Evolutionary conservation across 1,140 invertebrate genomes (phyloP).

Genomic region (Matsumurasca onukii): DNA sequence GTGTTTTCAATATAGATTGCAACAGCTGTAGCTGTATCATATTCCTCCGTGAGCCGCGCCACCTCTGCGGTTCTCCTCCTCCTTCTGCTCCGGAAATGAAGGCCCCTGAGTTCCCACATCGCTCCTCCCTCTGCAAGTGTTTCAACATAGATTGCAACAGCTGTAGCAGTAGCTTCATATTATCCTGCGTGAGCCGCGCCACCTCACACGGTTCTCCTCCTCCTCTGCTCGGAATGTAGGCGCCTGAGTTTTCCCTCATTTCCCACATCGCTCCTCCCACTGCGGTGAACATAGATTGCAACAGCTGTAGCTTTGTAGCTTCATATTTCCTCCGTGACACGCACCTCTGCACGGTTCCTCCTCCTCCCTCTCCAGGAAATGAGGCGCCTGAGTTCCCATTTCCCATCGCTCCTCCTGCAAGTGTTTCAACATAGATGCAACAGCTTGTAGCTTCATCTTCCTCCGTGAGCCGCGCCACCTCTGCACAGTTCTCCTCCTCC

Average conservation of each 20-base stretch:
- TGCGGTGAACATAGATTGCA: too few relatives aligned
- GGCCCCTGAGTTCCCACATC: too few relatives aligned
- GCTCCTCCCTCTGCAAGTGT: too few relatives aligned
- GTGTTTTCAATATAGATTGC: too few relatives aligned
- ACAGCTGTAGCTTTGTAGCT: slow-evolving; percentile 58
- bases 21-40: slow-evolving; percentile 57
- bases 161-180: slow-evolving; percentile 58
- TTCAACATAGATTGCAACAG: slow-evolving; percentile 54
- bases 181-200: slow-evolving; percentile 49
- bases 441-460: slow-evolving; percentile 58
- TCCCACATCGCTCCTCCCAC: background rate
- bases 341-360: background rate
- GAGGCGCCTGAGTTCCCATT: too few relatives aligned
- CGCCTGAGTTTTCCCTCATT: too few relatives aligned
- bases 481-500: slow-evolving; percentile 31
- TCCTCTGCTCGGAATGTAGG: background rate
- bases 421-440: slow-evolving; percentile 50
- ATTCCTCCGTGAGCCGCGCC: slow-evolving; percentile 61
- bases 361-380: background rate
- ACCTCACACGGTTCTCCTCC: too few relatives aligned
- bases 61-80: slow-evolving; percentile 42
- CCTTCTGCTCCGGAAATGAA: slow-evolving; percentile 36
- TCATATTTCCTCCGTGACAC: slow-evolving; percentile 50
- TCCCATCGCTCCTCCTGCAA: slow-evolving; percentile 20
- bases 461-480: slow-evolving; percentile 56